These are phyloP conservation scores for Lateolabrax maculatus DNA, from an alignment of 2,797 vertebrate species.

Conservation along the genomic window DNA sequence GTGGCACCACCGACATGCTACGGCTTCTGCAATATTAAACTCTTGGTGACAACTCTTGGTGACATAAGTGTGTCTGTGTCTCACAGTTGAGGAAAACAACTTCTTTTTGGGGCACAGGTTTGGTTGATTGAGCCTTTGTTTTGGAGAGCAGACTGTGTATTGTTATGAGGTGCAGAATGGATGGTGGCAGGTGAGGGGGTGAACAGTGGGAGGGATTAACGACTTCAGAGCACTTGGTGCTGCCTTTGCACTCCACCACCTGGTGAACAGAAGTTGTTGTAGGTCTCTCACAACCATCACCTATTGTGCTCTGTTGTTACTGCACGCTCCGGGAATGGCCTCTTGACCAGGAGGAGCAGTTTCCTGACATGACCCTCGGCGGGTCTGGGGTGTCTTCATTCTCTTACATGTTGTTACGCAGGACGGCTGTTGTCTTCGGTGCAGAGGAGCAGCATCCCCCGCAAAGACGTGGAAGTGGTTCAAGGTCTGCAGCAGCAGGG, in stretches of 20 bases:
- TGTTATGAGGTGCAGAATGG: conserved; percentile 44
- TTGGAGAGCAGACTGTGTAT: conserved; percentile 24
- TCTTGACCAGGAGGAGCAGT: conserved; percentile 12
- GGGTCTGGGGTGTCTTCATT: conserved; percentile 21
- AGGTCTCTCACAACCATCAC: conserved; percentile 37
- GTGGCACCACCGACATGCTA: neutral
- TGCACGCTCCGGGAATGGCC: conserved; percentile 19
- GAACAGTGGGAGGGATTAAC: conserved; percentile 46
- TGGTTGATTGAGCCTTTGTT: conserved; percentile 28
- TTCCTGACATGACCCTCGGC: conserved; percentile 19
- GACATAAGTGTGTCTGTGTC: neutral
- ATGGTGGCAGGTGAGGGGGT: conserved; percentile 46
- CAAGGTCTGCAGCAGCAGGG: conserved; percentile 58
- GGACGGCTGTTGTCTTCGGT: conserved; percentile 11
- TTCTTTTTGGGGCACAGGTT: neutral
- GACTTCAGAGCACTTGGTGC: conserved; percentile 43
- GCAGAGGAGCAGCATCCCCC: conserved; percentile 16
- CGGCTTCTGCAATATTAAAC: neutral
- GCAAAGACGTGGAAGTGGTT: conserved; percentile 55
- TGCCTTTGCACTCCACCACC: conserved; percentile 42
- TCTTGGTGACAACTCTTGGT: no score
- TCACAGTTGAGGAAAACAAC: neutral
- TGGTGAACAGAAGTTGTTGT: conserved; percentile 24
- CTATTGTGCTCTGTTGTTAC: conserved; percentile 34
- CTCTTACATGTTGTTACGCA: conserved; percentile 18